Evolutionary conservation across 2,797 vertebrate genomes (phyloP).

Genomic region (Microctenopoma steveboyesi): DNA sequence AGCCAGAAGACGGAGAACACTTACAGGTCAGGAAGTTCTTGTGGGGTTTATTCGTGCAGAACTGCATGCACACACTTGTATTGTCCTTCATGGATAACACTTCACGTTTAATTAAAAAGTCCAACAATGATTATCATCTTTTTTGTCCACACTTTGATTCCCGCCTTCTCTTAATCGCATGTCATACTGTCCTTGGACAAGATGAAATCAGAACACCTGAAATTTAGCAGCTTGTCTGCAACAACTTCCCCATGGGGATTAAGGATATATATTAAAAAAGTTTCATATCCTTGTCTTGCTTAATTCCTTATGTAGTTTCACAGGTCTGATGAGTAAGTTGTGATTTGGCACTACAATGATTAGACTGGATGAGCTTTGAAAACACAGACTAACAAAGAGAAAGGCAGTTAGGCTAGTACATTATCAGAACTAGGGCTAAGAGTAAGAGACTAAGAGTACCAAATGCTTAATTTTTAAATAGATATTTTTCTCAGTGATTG

Average conservation of each 20-base stretch:
- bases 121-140: neutral
- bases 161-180: too few relatives aligned
- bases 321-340: neutral
- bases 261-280: too few relatives aligned
- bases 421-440: constrained; percentile 5
- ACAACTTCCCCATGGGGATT: too few relatives aligned
- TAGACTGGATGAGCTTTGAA: neutral
- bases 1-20: constrained; percentile 14
- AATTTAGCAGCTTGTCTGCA: too few relatives aligned
- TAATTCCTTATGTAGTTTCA: neutral
- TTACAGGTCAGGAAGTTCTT: neutral
- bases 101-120: neutral
- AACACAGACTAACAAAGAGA: constrained; percentile 11
- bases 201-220: neutral
- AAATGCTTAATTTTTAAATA: neutral
- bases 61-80: neutral
- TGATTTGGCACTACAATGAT: neutral
- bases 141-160: too few relatives aligned
- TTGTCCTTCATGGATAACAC: neutral
- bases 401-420: constrained; percentile 1
- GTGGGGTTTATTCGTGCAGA: constrained; percentile 3
- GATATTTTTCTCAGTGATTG: neutral
- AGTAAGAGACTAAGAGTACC: neutral
- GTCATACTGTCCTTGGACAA: too few relatives aligned
- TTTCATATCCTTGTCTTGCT: neutral